These are phyloP conservation scores for Allacma fusca DNA, from an alignment of 2,888 invertebrate species.

Conservation along the genomic window DNA sequence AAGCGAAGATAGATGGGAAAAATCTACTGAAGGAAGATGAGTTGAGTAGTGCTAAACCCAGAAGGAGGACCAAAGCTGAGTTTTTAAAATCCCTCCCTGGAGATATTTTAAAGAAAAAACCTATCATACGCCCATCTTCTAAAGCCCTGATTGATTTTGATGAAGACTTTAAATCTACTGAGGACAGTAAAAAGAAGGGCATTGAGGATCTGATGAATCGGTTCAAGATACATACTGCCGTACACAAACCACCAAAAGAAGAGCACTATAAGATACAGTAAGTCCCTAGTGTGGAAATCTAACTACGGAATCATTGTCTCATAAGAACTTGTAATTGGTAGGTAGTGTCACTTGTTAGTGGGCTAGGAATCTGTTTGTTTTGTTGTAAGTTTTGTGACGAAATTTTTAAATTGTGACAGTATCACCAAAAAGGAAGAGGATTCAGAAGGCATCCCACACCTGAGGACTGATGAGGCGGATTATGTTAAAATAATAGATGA, in stretches of 20 bases:
- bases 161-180: constrained; percentile 64
- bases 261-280: constrained; percentile 69
- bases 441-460: constrained; percentile 62
- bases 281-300: no score
- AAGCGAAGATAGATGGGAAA: constrained; percentile 47
- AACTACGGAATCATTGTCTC: no score
- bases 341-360: no score
- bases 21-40: neutral
- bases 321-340: no score
- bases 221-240: constrained; percentile 73
- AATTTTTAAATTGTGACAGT: constrained; percentile 59
- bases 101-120: constrained; percentile 63
- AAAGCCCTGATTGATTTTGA: constrained; percentile 73
- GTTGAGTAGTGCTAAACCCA: constrained; percentile 18
- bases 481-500: constrained; percentile 50
- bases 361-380: no score
- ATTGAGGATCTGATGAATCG: constrained; percentile 75
- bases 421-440: constrained; percentile 64
- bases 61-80: constrained; percentile 51
- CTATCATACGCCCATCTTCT: constrained; percentile 66
- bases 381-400: constrained; percentile 64
- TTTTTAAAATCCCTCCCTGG: constrained; percentile 51
- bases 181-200: constrained; percentile 67
- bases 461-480: constrained; percentile 61
- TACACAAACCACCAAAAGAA: constrained; percentile 67